Conservation (phyloP, 2,888 invertebrate species). For the Choreutis nemorana region DNA sequence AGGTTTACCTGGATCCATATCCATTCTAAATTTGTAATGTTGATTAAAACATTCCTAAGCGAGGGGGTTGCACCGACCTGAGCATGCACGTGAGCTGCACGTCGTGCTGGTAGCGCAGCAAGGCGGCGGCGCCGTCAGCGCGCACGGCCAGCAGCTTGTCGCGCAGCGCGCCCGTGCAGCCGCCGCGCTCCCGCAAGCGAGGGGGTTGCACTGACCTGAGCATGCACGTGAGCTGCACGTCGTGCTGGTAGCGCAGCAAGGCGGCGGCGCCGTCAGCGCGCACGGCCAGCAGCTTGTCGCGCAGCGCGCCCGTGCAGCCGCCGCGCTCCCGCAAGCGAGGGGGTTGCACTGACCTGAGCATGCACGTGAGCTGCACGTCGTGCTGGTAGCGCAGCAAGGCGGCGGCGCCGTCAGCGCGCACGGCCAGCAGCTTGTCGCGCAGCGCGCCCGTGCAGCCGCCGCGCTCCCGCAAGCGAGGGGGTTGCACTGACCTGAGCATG, state of each 20-base stretch:
- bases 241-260: constrained; percentile 86
- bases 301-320: constrained; percentile 69
- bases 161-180: constrained; percentile 73
- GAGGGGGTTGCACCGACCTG: too few relatives aligned
- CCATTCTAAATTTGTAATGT: too few relatives aligned
- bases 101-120: constrained; percentile 89
- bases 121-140: constrained; percentile 87
- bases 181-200: constrained; percentile 78
- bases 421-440: constrained; percentile 86
- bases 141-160: constrained; percentile 90
- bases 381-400: constrained; percentile 88
- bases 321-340: constrained; percentile 81
- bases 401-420: constrained; percentile 87
- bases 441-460: constrained; percentile 71
- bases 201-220: constrained; percentile 90
- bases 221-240: constrained; percentile 91
- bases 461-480: constrained; percentile 81
- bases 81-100: constrained; percentile 91
- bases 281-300: constrained; percentile 89
- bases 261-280: constrained; percentile 90
- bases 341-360: constrained; percentile 90
- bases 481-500: constrained; percentile 87
- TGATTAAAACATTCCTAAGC: too few relatives aligned
- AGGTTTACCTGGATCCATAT: too few relatives aligned
- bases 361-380: constrained; percentile 92